Conservation (phyloP, 2,113 vertebrate species). For the Symphodus melops region DNA sequence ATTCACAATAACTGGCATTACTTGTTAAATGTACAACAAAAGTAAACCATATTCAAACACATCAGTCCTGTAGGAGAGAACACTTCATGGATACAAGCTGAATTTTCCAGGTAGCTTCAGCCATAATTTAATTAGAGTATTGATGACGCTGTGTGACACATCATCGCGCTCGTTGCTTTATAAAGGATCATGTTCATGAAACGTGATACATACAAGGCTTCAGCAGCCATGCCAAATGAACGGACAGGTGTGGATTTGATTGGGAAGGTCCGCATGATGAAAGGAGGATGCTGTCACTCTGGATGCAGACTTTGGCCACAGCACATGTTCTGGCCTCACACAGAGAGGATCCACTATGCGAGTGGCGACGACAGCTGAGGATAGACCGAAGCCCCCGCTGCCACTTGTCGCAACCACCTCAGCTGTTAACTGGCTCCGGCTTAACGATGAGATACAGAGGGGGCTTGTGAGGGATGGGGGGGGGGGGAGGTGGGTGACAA, state of each 20-base stretch:
- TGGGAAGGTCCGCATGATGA: background rate
- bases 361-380: conserved; percentile 77
- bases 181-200: background rate
- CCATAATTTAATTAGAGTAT: background rate
- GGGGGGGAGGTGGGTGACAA: conserved; percentile 39
- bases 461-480: background rate
- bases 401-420: conserved; percentile 68
- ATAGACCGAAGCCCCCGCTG: conserved; percentile 41
- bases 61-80: background rate
- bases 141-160: background rate
- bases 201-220: background rate
- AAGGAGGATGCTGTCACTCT: conserved; percentile 26
- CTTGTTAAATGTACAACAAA: no score
- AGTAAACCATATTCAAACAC: background rate
- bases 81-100: no score
- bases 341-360: conserved; percentile 61
- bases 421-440: conserved; percentile 73
- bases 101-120: background rate
- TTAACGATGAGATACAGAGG: conserved; percentile 57
- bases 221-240: background rate
- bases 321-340: conserved; percentile 60
- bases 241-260: background rate
- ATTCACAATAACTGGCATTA: no score
- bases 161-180: no score
- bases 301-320: conserved; percentile 31